Conservation (phyloP, 1,140 invertebrate species). For the Calliphora vicina region DNA sequence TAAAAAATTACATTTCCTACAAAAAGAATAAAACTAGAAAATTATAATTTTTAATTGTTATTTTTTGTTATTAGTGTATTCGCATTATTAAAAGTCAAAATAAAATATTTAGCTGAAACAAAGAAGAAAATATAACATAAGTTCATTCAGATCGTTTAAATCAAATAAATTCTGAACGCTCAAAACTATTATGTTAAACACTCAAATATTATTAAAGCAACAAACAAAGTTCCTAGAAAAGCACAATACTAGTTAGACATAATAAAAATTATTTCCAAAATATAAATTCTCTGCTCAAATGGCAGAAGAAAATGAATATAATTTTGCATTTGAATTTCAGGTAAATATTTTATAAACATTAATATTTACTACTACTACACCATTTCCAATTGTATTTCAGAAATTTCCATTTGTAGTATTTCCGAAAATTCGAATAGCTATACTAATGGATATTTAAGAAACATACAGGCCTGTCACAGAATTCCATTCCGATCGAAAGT, state of each 20-base stretch:
- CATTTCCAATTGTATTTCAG: too few relatives aligned
- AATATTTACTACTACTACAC: too few relatives aligned
- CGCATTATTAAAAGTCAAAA: too few relatives aligned
- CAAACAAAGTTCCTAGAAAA: slow-evolving; percentile 23
- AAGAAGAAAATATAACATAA: neutral
- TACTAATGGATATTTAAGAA: too few relatives aligned
- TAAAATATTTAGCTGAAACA: neutral
- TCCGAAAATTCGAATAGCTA: too few relatives aligned
- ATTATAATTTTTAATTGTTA: too few relatives aligned
- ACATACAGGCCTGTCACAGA: too few relatives aligned
- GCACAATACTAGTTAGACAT: slow-evolving; percentile 3
- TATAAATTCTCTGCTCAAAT: slow-evolving; percentile 15
- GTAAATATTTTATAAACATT: slow-evolving; percentile 54
- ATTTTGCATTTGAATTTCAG: slow-evolving; percentile 70
- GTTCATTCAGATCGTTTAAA: neutral
- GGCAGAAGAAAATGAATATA: slow-evolving; percentile 63
- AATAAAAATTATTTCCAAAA: neutral
- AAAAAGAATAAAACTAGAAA: neutral
- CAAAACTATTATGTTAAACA: slow-evolving; percentile 3
- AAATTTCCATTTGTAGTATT: too few relatives aligned
- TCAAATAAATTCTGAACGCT: neutral
- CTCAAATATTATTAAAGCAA: slow-evolving; percentile 13
- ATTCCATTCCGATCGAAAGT: too few relatives aligned
- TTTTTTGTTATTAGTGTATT: neutral
- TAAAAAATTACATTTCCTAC: neutral